These are phyloP conservation scores for Drosophila serrata DNA, from an alignment of 1,140 invertebrate genomes.

Conservation along the genomic window DNA sequence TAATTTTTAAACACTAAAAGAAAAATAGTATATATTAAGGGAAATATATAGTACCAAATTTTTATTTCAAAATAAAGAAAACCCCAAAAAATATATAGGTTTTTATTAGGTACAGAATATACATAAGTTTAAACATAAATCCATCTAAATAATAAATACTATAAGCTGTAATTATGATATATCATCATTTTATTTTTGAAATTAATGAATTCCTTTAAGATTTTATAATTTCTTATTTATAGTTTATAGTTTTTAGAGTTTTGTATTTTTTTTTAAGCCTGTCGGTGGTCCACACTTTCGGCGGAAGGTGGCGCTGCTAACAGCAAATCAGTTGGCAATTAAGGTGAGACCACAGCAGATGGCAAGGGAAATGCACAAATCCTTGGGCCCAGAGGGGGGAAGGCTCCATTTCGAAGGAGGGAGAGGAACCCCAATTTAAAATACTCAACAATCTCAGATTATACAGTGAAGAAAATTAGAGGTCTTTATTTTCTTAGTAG, in stretches of 20 bases:
- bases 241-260: not conserved
- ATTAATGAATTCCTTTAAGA: not conserved
- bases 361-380: conserved; percentile 1
- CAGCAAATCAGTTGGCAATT: conserved; percentile 51
- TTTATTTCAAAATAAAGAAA: not conserved
- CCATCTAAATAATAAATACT: not conserved
- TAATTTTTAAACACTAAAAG: conserved; percentile 2
- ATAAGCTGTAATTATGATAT: not conserved
- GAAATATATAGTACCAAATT: too few relatives aligned
- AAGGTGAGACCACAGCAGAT: conserved; percentile 37
- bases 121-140: not conserved
- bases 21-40: not conserved
- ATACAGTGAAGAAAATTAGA: not conserved
- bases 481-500: not conserved
- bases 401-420: not conserved
- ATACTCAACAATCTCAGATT: not conserved
- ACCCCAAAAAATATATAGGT: not conserved
- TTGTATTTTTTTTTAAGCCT: conserved; percentile 2
- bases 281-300: conserved; percentile 53
- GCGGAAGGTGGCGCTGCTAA: conserved; percentile 53
- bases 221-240: not conserved
- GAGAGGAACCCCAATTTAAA: not conserved
- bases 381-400: not conserved
- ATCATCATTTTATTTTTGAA: not conserved
- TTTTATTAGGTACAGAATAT: not conserved